phyloP scores from a whole-genome alignment of 2,113 vertebrate species.

The Rhegmatorhina hoffmannsi region DNA sequence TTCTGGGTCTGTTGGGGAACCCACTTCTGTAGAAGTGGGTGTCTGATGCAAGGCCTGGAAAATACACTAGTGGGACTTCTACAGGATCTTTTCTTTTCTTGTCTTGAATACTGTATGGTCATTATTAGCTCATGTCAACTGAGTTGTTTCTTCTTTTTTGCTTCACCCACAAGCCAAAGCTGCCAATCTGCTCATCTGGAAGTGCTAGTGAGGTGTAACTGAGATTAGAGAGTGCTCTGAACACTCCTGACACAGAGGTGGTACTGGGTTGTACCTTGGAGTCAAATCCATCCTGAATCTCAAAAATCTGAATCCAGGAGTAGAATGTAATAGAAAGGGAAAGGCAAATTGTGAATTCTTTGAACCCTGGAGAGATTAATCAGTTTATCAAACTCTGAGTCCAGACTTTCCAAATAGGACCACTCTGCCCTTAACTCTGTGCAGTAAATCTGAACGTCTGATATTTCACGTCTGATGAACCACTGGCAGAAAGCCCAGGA shows the following conservation, averaged over 20 bases:
- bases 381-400: neutral
- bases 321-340: neutral
- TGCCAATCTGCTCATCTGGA: neutral
- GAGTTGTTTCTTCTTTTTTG: neutral
- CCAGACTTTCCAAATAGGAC: neutral
- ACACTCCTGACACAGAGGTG: neutral
- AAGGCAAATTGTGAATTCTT: neutral
- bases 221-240: neutral
- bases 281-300: neutral
- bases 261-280: neutral
- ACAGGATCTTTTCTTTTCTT: neutral
- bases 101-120: neutral
- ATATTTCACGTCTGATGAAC: neutral
- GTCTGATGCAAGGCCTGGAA: neutral
- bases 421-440: neutral
- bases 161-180: neutral
- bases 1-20: neutral
- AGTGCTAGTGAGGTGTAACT: neutral
- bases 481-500: slow-evolving; percentile 5
- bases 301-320: neutral
- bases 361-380: neutral
- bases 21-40: neutral
- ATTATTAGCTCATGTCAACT: neutral
- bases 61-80: neutral
- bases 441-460: neutral